Evolutionary conservation across 1,140 invertebrate species (phyloP).

Genomic region (Chrysopa pallens): DNA sequence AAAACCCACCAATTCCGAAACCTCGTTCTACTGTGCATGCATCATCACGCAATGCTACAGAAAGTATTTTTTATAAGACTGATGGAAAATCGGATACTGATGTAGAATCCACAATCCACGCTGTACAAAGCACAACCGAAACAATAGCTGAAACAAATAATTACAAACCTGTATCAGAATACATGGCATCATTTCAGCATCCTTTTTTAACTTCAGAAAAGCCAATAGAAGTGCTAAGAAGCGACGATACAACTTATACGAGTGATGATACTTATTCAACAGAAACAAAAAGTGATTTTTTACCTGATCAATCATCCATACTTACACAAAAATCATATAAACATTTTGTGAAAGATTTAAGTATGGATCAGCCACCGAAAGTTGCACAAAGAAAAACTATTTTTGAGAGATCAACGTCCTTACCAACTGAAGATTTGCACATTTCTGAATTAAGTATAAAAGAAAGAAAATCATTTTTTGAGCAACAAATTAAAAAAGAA

Average conservation of each 20-base stretch:
- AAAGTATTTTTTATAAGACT: not conserved
- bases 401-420: slow-evolving; percentile 26
- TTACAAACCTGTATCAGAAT: slow-evolving; percentile 12
- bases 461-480: slow-evolving; percentile 25
- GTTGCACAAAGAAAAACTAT: slow-evolving; percentile 18
- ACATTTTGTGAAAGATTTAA: not conserved
- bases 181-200: slow-evolving; percentile 16
- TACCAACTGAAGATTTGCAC: slow-evolving; percentile 24
- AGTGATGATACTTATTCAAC: not conserved
- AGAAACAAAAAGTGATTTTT: not conserved
- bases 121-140: slow-evolving; percentile 8
- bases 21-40: slow-evolving; percentile 16
- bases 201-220: slow-evolving; percentile 9
- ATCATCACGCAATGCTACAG: slow-evolving; percentile 9
- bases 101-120: slow-evolving; percentile 4
- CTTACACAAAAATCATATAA: not conserved
- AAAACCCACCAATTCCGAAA: slow-evolving; percentile 19
- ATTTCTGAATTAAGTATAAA: slow-evolving; percentile 18
- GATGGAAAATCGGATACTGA: slow-evolving; percentile 1
- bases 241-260: slow-evolving; percentile 3
- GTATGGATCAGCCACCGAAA: slow-evolving; percentile 12
- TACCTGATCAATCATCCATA: too few species aligned
- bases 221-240: slow-evolving; percentile 7
- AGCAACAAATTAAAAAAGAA: slow-evolving; percentile 29
- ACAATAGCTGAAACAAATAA: slow-evolving; percentile 7